Percentiles rank a stretch among this genome's conserved stretches.
Evolutionary conservation across 37 sponge, comb jelly and placozoan species (phyloP).

Genomic region (Chondrosia reniformis): DNA sequence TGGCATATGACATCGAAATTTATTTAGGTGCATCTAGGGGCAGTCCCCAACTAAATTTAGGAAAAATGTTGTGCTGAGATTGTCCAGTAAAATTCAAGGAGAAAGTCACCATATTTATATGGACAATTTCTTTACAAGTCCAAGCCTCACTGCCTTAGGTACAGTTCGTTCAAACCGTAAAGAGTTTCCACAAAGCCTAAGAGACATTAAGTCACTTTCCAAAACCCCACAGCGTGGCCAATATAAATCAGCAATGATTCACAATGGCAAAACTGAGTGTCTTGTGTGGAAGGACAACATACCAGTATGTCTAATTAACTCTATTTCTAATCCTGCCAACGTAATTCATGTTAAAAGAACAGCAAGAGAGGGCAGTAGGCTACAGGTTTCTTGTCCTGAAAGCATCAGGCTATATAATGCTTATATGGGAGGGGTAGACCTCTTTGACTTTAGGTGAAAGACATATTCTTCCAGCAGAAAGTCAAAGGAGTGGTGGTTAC

Average conservation of each 20-base stretch:
- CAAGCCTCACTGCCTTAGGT: too few relatives aligned
- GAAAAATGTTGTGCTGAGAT: conserved; percentile 26
- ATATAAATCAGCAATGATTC: background rate
- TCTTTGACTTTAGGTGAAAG: background rate
- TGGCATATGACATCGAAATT: conserved; percentile 13
- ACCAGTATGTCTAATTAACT: background rate
- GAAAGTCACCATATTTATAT: too few relatives aligned
- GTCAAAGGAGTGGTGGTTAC: conserved; percentile 24
- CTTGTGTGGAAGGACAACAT: background rate
- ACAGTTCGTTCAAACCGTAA: background rate
- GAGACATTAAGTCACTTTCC: background rate
- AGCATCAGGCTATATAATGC: background rate
- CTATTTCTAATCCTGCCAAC: background rate
- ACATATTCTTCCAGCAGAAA: conserved; percentile 22
- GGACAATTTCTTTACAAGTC: conserved; percentile 30
- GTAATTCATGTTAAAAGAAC: background rate
- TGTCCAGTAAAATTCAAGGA: conserved; percentile 8
- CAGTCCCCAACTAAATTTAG: conserved; percentile 1
- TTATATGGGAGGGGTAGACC: background rate
- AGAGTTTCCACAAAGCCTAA: background rate
- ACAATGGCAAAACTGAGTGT: background rate
- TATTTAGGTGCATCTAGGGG: conserved; percentile 23
- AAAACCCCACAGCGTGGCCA: background rate
- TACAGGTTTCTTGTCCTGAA: background rate
- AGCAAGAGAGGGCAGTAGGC: conserved; percentile 13